Percentiles rank a stretch among this genome's conserved stretches.
phyloP scores from a whole-genome alignment of 2,888 invertebrate species.

The Dione vanillae region DNA sequence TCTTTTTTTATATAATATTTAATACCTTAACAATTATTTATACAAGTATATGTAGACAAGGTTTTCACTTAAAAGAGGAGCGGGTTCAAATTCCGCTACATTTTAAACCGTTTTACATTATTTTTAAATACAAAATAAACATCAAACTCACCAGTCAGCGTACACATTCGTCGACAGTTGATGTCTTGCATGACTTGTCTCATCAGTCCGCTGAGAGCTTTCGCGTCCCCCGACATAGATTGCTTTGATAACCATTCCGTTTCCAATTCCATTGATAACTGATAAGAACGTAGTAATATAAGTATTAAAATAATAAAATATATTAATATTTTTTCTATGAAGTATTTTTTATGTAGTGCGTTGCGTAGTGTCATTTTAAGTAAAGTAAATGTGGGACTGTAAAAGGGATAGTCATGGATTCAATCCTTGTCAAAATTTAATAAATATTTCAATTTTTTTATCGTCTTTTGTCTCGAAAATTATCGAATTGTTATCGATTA shows the following conservation, averaged over 20 bases:
- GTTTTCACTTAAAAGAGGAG: neutral
- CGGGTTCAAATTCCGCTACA: neutral
- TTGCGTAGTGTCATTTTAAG: neutral
- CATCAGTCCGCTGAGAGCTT: conserved; percentile 85
- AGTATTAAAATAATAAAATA: too few species aligned
- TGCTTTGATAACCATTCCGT: conserved; percentile 89
- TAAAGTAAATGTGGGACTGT: too few species aligned
- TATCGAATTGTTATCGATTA: too few species aligned
- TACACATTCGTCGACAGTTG: conserved; percentile 88
- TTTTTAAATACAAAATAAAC: neutral
- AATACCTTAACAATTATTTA: too few species aligned
- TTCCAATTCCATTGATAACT: conserved; percentile 89
- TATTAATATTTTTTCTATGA: too few species aligned
- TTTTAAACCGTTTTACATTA: neutral
- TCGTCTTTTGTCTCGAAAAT: too few species aligned
- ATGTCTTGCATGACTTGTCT: conserved; percentile 88
- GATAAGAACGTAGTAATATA: conserved; percentile 33
- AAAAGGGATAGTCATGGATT: too few species aligned
- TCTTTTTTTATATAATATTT: too few species aligned
- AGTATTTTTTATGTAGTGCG: neutral
- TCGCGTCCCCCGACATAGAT: conserved; percentile 78
- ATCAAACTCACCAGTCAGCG: conserved; percentile 83
- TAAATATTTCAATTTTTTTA: too few species aligned
- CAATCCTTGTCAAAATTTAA: too few species aligned
- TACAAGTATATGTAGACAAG: too few species aligned